Evolutionary conservation across 2,113 vertebrate genomes (phyloP).

Genomic region (Lasiurus cinereus): DNA sequence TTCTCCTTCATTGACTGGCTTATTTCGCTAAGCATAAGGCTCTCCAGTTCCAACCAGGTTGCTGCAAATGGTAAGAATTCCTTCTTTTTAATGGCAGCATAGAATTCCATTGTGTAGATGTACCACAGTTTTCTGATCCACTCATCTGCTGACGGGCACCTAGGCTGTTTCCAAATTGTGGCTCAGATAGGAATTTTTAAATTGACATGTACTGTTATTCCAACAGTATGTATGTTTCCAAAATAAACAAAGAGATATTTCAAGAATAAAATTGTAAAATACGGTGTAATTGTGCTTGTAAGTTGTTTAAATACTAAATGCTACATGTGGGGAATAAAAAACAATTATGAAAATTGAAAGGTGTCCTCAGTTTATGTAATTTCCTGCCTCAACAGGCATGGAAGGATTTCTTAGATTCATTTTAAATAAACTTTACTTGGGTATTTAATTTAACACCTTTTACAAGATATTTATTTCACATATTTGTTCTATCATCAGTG

Average conservation of each 20-base stretch:
- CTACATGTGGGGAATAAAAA: background rate
- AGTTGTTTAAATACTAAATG: background rate
- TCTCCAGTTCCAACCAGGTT: too few species aligned
- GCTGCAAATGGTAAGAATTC: too few species aligned
- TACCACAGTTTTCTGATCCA: too few species aligned
- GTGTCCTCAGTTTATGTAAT: background rate
- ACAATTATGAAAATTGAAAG: background rate
- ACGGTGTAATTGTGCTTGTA: background rate
- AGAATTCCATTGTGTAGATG: too few species aligned
- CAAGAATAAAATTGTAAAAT: background rate
- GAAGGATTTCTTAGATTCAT: background rate
- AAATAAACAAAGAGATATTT: background rate
- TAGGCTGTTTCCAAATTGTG: too few species aligned
- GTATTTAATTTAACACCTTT: conserved; percentile 23
- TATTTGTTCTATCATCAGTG: background rate
- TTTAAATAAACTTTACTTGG: background rate
- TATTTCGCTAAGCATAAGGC: too few species aligned
- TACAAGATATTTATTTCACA: background rate
- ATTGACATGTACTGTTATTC: background rate
- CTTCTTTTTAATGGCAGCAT: too few species aligned
- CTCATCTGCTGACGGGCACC: too few species aligned
- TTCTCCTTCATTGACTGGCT: too few species aligned
- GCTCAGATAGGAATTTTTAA: background rate
- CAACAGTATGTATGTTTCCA: background rate
- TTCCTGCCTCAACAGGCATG: background rate